A percentile compares a stretch with the other conserved stretches of the same genome.
Evolutionary conservation across 37 sponge, comb jelly and placozoan species (phyloP).

Genomic region (Mnemiopsis leidyi): DNA sequence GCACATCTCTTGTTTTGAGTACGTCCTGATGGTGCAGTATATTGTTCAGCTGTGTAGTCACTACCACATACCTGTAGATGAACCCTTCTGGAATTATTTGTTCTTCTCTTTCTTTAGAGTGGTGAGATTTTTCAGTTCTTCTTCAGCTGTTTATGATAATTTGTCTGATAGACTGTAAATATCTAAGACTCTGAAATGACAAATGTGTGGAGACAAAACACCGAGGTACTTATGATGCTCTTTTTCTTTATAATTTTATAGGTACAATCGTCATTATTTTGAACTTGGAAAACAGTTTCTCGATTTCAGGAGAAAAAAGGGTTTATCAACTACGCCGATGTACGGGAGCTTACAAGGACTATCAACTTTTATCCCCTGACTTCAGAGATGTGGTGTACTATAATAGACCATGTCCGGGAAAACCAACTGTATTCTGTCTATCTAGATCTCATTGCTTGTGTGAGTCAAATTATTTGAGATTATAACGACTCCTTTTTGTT

Average conservation of each 20-base stretch:
- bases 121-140: too few relatives aligned
- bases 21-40: constrained; percentile 4
- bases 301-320: not conserved
- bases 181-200: too few relatives aligned
- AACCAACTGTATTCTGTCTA: not conserved
- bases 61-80: not conserved
- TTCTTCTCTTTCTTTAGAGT: not conserved
- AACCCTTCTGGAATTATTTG: constrained; percentile 40
- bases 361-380: constrained; percentile 3
- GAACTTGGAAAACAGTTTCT: too few relatives aligned
- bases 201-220: too few relatives aligned
- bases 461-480: too few relatives aligned
- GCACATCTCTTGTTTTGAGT: not conserved
- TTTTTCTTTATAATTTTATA: too few relatives aligned
- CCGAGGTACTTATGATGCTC: too few relatives aligned
- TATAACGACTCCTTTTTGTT: too few relatives aligned
- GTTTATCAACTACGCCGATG: not conserved
- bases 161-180: too few relatives aligned
- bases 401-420: not conserved
- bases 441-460: not conserved
- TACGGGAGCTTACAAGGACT: not conserved
- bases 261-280: not conserved
- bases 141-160: too few relatives aligned
- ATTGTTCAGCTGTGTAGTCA: not conserved
- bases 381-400: constrained; percentile 3